Base-by-base conservation (phyloP, 2,113 vertebrate genomes). In the Pseudorhombus dupliciocellatus region DNA sequence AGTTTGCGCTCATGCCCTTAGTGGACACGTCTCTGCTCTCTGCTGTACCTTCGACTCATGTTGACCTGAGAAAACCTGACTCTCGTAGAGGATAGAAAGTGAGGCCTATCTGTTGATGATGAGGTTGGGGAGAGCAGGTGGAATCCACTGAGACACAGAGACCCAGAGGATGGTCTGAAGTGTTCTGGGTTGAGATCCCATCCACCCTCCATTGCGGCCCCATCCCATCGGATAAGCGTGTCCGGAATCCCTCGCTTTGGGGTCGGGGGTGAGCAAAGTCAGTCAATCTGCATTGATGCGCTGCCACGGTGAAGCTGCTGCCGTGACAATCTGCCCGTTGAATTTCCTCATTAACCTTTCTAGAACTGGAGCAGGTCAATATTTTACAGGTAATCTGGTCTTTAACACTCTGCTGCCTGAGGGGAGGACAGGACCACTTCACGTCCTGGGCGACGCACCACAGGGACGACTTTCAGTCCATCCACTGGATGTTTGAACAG, bases 321-420 rank as follows among this genome's bases (percentile, higher is more conserved):
- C 3, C 31, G 31, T 34, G 31, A 9, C 31, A 34, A 34, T 34
- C 31, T 34, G 34, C 34, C 34, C 3, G 16, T 46, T 46, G 42
- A 46, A 46, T 88, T 71, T 71, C 61, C 70, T 84, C 80, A 83
- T 86, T 89, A 87, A 90, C 90, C 86, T 92, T 89, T 91, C 75
- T 73, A 62, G 42, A 28, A 80, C 46, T 58, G 44, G 70, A 73
- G 31, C 72, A 65, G 64, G 72, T 70, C 50, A 81, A 86, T 89
- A 88, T 85, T 88, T 86, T 85, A 70, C 64, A 80, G 74, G 66
- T 84, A 66, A 77, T 79, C 80, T 46, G 5, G 18, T 46, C 16
- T 15, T 46, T 46, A 46, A 18, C 42, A 46, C 42, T 18, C 42
- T 18, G 42, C 42, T 16, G 42, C 42, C 42, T 46, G 42, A 2